phyloP scores from a whole-genome alignment of 37 sponge, comb jelly and placozoan species.

The Axinella damicornis region DNA sequence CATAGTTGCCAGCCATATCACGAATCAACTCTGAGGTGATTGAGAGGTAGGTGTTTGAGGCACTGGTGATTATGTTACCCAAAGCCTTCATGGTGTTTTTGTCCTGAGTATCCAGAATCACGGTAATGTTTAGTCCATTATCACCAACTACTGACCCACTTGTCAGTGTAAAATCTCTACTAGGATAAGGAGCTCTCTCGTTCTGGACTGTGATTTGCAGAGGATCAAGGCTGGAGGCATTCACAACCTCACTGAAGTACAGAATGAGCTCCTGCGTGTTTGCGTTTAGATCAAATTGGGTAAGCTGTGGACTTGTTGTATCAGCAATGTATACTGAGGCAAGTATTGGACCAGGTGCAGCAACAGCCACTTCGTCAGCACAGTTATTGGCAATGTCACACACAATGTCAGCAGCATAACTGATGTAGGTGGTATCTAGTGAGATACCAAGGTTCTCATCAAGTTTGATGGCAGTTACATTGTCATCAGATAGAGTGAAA shows the following conservation, averaged over 20 bases:
- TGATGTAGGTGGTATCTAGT: conserved; percentile 58
- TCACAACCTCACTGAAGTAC: conserved; percentile 79
- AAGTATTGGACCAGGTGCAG: conserved; percentile 35
- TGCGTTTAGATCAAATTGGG: conserved; percentile 68
- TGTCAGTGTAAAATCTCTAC: conserved; percentile 45
- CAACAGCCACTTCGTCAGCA: conserved; percentile 36
- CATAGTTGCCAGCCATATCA: conserved; percentile 82
- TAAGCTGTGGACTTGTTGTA: conserved; percentile 67
- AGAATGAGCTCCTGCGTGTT: conserved; percentile 58
- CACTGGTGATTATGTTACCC: conserved; percentile 57
- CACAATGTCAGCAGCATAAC: conserved; percentile 18
- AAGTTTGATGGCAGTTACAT: conserved; percentile 61
- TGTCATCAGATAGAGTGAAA: conserved; percentile 8
- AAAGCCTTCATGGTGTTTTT: conserved; percentile 69
- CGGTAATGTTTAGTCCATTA: conserved; percentile 33
- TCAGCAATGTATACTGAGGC: conserved; percentile 58
- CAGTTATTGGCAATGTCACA: conserved; percentile 80
- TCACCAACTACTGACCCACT: conserved; percentile 12
- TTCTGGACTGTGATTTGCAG: conserved; percentile 74
- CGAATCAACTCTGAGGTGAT: conserved; percentile 75
- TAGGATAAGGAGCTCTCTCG: conserved; percentile 45
- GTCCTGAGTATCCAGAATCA: conserved; percentile 47
- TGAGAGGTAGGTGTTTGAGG: conserved; percentile 77
- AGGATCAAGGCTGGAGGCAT: conserved; percentile 61
- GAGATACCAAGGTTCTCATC: conserved; percentile 54